phyloP scores from a whole-genome alignment of 2,797 vertebrate species.

The Mallotus villosus region DNA sequence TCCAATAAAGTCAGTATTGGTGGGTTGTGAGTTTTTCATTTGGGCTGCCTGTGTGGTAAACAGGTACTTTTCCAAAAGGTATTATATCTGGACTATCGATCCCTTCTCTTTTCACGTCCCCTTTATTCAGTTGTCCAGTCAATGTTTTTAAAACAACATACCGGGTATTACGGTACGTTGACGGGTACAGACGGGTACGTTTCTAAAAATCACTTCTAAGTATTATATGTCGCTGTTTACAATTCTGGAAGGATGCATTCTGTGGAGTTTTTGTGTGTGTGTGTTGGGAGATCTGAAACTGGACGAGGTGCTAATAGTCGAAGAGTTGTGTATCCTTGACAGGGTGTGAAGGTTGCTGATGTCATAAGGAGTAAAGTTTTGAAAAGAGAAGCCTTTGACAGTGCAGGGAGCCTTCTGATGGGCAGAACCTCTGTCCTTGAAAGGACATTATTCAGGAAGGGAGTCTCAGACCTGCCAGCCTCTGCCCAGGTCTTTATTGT shows the following conservation, averaged over 20 bases:
- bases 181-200: not conserved
- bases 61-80: slow-evolving; percentile 15
- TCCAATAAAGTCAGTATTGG: slow-evolving; percentile 40
- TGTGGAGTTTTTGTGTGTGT: slow-evolving; percentile 15
- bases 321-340: slow-evolving; percentile 33
- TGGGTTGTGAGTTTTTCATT: slow-evolving; percentile 43
- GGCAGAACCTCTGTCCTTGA: slow-evolving; percentile 48
- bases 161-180: too few species aligned
- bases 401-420: slow-evolving; percentile 17
- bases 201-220: not conserved
- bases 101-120: not conserved
- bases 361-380: slow-evolving; percentile 39
- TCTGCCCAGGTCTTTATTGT: slow-evolving; percentile 51
- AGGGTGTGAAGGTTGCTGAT: slow-evolving; percentile 34
- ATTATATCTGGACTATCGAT: slow-evolving; percentile 33
- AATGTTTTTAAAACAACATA: slow-evolving; percentile 12
- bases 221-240: not conserved
- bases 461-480: slow-evolving; percentile 22
- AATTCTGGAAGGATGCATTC: too few species aligned
- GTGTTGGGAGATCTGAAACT: slow-evolving; percentile 2
- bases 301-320: slow-evolving; percentile 31
- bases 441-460: slow-evolving; percentile 30
- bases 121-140: slow-evolving; percentile 32
- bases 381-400: slow-evolving; percentile 30
- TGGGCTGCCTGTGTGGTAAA: slow-evolving; percentile 33